Conservation (phyloP, 2,888 invertebrate species). For the Cheilosia urbana region DNA sequence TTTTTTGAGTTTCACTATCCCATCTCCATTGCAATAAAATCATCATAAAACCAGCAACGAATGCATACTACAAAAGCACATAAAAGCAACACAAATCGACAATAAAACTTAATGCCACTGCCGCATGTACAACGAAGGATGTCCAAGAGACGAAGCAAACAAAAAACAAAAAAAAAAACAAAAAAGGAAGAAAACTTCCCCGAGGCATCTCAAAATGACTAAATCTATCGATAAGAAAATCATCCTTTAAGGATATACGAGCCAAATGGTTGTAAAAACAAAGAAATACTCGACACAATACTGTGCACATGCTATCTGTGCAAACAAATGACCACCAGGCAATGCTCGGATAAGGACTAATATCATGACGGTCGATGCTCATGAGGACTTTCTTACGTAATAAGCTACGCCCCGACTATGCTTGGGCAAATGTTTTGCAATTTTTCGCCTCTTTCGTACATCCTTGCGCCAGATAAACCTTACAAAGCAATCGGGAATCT, state of each 20-base stretch:
- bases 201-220: slow-evolving; percentile 49
- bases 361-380: slow-evolving; percentile 59
- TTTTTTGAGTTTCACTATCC: slow-evolving; percentile 11
- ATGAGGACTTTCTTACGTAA: slow-evolving; percentile 66
- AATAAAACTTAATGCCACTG: slow-evolving; percentile 67
- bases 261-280: slow-evolving; percentile 26
- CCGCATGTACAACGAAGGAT: slow-evolving; percentile 2
- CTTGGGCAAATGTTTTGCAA: slow-evolving; percentile 29
- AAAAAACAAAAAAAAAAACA: background rate
- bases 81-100: slow-evolving; percentile 57
- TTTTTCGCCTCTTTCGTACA: slow-evolving; percentile 25
- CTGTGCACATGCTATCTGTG: slow-evolving; percentile 42
- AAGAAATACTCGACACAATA: slow-evolving; percentile 26
- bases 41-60: slow-evolving; percentile 51
- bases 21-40: slow-evolving; percentile 49
- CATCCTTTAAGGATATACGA: slow-evolving; percentile 62
- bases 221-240: slow-evolving; percentile 70
- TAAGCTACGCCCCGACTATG: slow-evolving; percentile 66
- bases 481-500: slow-evolving; percentile 30
- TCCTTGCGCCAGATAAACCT: slow-evolving; percentile 45
- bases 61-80: background rate
- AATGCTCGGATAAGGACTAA: slow-evolving; percentile 69
- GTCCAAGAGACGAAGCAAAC: background rate
- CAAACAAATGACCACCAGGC: slow-evolving; percentile 70
- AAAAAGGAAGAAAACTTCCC: slow-evolving; percentile 17